Conservation (phyloP, 2,797 vertebrate genomes). For the Mus minutoides region DNA sequence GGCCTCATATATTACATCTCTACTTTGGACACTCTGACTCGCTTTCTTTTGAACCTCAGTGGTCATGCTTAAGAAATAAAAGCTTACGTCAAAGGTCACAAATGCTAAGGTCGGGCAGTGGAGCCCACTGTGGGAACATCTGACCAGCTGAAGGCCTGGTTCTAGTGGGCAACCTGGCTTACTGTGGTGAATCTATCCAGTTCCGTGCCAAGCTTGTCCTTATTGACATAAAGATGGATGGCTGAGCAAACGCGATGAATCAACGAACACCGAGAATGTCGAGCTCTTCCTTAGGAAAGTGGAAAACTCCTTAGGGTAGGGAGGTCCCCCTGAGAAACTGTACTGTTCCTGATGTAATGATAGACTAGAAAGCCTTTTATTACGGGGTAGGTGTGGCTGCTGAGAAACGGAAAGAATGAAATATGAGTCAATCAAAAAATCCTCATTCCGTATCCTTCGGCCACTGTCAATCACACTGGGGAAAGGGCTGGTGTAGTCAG, state of each 20-base stretch:
- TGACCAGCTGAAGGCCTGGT: not conserved
- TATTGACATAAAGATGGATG: not conserved
- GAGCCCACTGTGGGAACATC: conserved; percentile 8
- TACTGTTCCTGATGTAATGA: conserved; percentile 63
- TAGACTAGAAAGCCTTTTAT: conserved; percentile 51
- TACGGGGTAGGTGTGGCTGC: conserved; percentile 52
- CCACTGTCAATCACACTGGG: not conserved
- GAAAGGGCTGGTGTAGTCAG: not conserved
- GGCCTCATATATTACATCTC: not conserved
- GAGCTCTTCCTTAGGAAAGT: conserved; percentile 45
- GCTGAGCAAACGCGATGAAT: conserved; percentile 13
- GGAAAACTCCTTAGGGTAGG: conserved; percentile 68
- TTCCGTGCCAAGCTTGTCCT: not conserved
- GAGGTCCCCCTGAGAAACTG: conserved; percentile 67
- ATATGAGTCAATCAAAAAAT: conserved; percentile 50
- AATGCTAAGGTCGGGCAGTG: not conserved
- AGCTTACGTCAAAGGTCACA: not conserved
- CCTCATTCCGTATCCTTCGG: conserved; percentile 1
- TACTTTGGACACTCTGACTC: conserved; percentile 9
- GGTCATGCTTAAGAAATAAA: not conserved
- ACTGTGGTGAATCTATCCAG: not conserved
- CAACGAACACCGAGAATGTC: conserved; percentile 53
- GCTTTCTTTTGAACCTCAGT: not conserved
- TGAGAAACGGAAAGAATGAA: conserved; percentile 62
- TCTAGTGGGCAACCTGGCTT: not conserved